Evolutionary conservation across 2,888 invertebrate species (phyloP), one percentile per base, ranked within the genome.

Genomic region (Pristionchus maxplancki): DNA sequence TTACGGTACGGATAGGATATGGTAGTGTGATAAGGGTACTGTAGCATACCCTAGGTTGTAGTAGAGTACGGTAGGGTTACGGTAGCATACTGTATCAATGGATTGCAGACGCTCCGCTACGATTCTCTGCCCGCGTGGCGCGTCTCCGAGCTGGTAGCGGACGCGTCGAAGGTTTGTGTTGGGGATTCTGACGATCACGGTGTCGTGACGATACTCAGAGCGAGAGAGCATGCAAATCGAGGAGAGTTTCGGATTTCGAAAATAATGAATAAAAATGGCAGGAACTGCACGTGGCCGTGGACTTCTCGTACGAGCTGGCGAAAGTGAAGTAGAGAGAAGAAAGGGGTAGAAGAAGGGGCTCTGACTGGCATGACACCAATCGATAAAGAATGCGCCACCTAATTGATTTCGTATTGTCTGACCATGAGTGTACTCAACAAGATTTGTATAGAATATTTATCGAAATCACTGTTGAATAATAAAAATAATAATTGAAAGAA

Each of bases 251-350:
- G n/a, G n/a, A n/a, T n/a, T n/a, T n/a, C n/a, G n/a, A n/a, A n/a
- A 44, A 6, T 44, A 44, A 44, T 44, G 6, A 44, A 11, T 3
- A 6, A n/a, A 58, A n/a, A n/a, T 58, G 20, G 58, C 58, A 58
- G 58, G 78, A 78, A 48, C n/a, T 78, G 44, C 78, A 78, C 44
- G 78, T 78, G 11, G 78, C 78, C 44, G 44, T 78, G 20, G 78
- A 78, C 37, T 78, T 78, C 78, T 78, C 78, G 15, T 48, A 34
- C 44, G 78, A 78, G 37, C 44, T 78, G n/a, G 78, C 78, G 37
- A 78, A 78, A 34, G n/a, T 28, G 44, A 78, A 78, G 78, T 44
- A 48, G 15, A 78, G 67, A 71, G 37, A 37, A 71, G 71, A 34
- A 71, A 11, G 11, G 44, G n/a, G n/a, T n/a, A n/a, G 11, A 44